These are phyloP conservation scores for Wasmannia auropunctata DNA, from an alignment of 1,140 invertebrate genomes.

Conservation along the genomic window DNA sequence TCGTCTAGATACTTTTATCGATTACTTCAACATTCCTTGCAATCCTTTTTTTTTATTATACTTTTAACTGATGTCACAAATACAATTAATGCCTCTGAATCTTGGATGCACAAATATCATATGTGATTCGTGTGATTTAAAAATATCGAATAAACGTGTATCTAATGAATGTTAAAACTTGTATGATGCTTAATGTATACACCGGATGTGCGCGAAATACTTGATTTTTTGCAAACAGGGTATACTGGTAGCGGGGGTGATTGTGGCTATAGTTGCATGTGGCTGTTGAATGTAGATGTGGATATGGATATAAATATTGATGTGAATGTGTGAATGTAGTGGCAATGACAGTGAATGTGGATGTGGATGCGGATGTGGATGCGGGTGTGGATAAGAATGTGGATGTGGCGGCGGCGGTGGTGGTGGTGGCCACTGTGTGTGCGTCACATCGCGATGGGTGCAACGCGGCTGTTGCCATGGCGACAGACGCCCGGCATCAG, in stretches of 20 bases:
- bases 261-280: background rate
- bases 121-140: background rate
- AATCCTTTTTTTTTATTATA: background rate
- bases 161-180: background rate
- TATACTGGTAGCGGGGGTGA: conserved; percentile 33
- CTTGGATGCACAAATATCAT: background rate
- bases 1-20: background rate
- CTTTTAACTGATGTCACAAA: background rate
- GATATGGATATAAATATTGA: background rate
- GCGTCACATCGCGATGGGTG: conserved; percentile 78
- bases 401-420: background rate
- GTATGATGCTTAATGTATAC: background rate
- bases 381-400: background rate
- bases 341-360: no score
- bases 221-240: conserved; percentile 59
- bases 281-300: background rate
- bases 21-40: background rate
- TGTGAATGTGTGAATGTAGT: no score
- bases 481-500: conserved; percentile 84
- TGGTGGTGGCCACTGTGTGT: conserved; percentile 66
- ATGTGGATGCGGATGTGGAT: background rate
- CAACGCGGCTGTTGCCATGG: conserved; percentile 85
- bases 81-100: background rate
- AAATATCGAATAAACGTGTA: background rate
- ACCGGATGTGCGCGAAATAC: conserved; percentile 57